phyloP scores from a whole-genome alignment of 2,888 invertebrate genomes.

The Scaptomyza flava region DNA sequence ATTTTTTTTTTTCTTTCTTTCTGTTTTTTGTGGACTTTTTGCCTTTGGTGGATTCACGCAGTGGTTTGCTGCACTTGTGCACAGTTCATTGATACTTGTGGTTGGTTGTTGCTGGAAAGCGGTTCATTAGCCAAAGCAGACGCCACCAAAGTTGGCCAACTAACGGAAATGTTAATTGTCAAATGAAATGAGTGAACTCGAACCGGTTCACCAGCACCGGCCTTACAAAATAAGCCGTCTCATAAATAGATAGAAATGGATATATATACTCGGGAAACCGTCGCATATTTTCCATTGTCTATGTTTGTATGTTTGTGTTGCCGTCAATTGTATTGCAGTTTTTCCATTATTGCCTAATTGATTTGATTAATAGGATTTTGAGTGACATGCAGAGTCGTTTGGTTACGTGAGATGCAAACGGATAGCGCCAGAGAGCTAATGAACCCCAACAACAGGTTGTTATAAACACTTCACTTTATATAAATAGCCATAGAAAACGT shows the following conservation, averaged over 20 bases:
- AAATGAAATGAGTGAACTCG: constrained; percentile 65
- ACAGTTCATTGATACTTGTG: constrained; percentile 66
- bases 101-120: constrained; percentile 37
- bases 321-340: constrained; percentile 68
- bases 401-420: constrained; percentile 59
- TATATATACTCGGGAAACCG: constrained; percentile 55
- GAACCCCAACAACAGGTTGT: constrained; percentile 54
- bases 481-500: background rate
- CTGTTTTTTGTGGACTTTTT: background rate
- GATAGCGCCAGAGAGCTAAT: constrained; percentile 56
- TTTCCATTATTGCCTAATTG: constrained; percentile 76
- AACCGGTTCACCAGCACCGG: constrained; percentile 61
- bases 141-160: constrained; percentile 77
- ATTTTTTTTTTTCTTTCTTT: constrained; percentile 5
- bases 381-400: constrained; percentile 63
- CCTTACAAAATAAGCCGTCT: constrained; percentile 76
- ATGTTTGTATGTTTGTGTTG: constrained; percentile 12
- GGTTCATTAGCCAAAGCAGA: constrained; percentile 76
- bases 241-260: constrained; percentile 58
- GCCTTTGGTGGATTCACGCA: background rate
- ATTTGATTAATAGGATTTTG: constrained; percentile 75
- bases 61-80: constrained; percentile 46
- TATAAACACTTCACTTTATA: background rate
- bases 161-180: constrained; percentile 81
- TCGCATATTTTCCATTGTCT: constrained; percentile 51